These are phyloP conservation scores for Nephila pilipes DNA, from an alignment of 1,140 invertebrate genomes.

Conservation along the genomic window DNA sequence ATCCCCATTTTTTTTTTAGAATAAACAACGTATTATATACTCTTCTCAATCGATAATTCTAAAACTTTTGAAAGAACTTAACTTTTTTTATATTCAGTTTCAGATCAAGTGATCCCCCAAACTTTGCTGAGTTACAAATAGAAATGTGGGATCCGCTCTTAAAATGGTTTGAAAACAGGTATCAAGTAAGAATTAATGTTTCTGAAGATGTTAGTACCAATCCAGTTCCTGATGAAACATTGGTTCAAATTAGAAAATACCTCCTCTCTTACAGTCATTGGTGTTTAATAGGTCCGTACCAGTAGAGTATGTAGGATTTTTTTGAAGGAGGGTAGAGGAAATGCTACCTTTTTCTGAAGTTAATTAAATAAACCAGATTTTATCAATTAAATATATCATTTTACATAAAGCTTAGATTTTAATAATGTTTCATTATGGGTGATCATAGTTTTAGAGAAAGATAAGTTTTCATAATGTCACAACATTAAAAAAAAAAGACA, in stretches of 20 bases:
- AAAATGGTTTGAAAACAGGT: slow-evolving; percentile 89
- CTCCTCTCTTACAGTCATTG: slow-evolving; percentile 89
- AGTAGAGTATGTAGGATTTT: too few species aligned
- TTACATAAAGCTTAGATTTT: too few species aligned
- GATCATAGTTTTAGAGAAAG: too few species aligned
- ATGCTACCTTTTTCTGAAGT: too few species aligned
- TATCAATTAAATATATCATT: too few species aligned
- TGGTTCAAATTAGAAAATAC: slow-evolving; percentile 86
- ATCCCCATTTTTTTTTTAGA: not conserved
- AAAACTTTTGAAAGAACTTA: not conserved
- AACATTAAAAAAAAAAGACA: too few species aligned
- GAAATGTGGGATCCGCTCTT: slow-evolving; percentile 93
- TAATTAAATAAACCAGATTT: too few species aligned
- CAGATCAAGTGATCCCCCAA: slow-evolving; percentile 85
- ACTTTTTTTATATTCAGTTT: slow-evolving; percentile 75
- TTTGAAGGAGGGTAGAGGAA: too few species aligned
- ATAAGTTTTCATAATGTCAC: too few species aligned
- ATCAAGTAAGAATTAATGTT: slow-evolving; percentile 87
- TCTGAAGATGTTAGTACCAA: slow-evolving; percentile 87
- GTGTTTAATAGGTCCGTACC: slow-evolving; percentile 87
- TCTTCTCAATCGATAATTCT: not conserved
- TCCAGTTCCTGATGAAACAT: slow-evolving; percentile 85
- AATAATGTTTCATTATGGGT: too few species aligned
- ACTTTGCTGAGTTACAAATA: slow-evolving; percentile 88
- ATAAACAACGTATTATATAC: not conserved